A percentile compares a stretch with the other conserved stretches of the same genome.
Conservation (phyloP, 2,113 vertebrate genomes). For the Arvicanthis niloticus region DNA sequence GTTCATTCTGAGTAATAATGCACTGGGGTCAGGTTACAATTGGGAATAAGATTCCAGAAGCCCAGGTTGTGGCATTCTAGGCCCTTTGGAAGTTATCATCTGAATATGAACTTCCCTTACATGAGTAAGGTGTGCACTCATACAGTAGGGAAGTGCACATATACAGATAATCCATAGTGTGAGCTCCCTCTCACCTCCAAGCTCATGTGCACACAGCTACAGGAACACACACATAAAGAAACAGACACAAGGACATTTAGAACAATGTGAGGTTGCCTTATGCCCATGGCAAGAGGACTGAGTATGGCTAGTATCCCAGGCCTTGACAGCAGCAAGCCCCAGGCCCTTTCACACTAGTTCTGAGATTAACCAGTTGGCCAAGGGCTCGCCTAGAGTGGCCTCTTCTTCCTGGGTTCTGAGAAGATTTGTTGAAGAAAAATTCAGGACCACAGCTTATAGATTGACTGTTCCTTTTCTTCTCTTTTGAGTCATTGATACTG, state of each 20-base stretch:
- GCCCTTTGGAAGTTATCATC: not conserved
- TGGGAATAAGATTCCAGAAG: not conserved
- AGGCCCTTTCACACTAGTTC: constrained; percentile 51
- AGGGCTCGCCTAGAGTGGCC: not conserved
- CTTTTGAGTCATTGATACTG: not conserved
- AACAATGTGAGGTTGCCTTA: too few species aligned
- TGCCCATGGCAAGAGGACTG: not conserved
- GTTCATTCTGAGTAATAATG: not conserved
- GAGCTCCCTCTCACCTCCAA: too few species aligned
- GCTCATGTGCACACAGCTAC: not conserved
- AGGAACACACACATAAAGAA: not conserved
- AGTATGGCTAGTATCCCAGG: too few species aligned
- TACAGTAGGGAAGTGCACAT: not conserved
- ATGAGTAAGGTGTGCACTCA: not conserved
- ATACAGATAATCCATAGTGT: not conserved
- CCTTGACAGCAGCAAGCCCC: not conserved
- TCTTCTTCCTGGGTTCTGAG: constrained; percentile 35
- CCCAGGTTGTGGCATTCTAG: not conserved
- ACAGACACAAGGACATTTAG: not conserved
- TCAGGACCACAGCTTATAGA: not conserved
- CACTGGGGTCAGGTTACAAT: not conserved
- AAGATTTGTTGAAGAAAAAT: not conserved
- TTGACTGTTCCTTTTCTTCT: not conserved
- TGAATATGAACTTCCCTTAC: not conserved
- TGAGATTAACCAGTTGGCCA: constrained; percentile 55